phyloP scores from a whole-genome alignment of 2,888 invertebrate genomes.

The Mamestra brassicae region DNA sequence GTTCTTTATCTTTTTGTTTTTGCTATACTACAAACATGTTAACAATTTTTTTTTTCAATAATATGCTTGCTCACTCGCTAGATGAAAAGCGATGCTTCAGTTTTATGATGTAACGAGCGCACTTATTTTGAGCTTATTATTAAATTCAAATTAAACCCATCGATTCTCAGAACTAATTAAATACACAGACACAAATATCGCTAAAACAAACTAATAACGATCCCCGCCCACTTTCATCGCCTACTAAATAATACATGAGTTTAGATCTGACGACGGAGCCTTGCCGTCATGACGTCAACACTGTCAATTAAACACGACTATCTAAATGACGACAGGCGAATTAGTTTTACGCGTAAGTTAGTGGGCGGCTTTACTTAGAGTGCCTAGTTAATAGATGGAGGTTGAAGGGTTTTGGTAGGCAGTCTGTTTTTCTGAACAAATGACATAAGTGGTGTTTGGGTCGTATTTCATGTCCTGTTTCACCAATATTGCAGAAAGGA shows the following conservation, averaged over 20 bases:
- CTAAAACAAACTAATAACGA: constrained; percentile 63
- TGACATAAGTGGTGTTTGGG: no score
- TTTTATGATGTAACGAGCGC: background rate
- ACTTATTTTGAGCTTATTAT: background rate
- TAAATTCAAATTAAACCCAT: background rate
- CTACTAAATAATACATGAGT: constrained; percentile 74
- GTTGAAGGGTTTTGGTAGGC: background rate
- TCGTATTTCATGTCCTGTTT: no score
- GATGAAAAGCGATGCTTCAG: background rate
- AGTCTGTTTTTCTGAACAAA: background rate
- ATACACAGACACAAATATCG: constrained; percentile 37
- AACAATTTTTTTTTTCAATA: no score
- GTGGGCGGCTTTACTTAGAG: constrained; percentile 44
- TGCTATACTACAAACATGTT: no score
- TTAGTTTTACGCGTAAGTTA: constrained; percentile 68
- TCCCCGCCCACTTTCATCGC: constrained; percentile 66
- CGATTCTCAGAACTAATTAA: constrained; percentile 14
- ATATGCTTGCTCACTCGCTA: no score
- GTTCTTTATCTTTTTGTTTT: no score
- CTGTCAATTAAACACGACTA: constrained; percentile 77
- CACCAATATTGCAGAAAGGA: no score
- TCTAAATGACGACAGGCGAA: constrained; percentile 74
- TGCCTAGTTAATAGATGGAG: constrained; percentile 4
- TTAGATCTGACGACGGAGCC: constrained; percentile 68
- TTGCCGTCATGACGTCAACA: constrained; percentile 76